phyloP scores from a whole-genome alignment of 2,888 invertebrate genomes.

The Oxytorus armatus region DNA sequence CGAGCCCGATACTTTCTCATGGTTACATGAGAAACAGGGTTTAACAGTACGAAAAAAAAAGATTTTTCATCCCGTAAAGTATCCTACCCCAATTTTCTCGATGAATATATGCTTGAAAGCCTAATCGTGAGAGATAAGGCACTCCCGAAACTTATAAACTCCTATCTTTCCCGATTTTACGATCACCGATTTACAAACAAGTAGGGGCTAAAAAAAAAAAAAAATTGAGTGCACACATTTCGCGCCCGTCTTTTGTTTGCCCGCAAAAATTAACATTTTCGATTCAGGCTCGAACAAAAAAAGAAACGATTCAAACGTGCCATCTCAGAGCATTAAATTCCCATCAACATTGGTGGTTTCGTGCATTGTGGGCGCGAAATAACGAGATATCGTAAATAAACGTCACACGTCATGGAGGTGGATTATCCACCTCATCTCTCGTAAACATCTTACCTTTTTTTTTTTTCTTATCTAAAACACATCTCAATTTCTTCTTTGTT shows the following conservation, averaged over 20 bases:
- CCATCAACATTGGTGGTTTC: constrained; percentile 12
- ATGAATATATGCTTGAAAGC: constrained; percentile 25
- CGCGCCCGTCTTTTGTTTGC: background rate
- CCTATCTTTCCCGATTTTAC: constrained; percentile 8
- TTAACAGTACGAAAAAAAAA: constrained; percentile 24
- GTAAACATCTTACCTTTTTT: constrained; percentile 11
- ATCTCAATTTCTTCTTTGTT: constrained; percentile 39
- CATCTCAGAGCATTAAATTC: constrained; percentile 18
- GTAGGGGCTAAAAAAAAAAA: background rate
- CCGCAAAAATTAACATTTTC: constrained; percentile 10
- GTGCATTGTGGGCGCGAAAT: constrained; percentile 24
- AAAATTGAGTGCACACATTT: constrained; percentile 9
- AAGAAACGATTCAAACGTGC: background rate
- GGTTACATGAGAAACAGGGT: constrained; percentile 28
- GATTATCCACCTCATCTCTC: constrained; percentile 40
- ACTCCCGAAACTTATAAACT: constrained; percentile 43
- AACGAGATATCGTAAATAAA: constrained; percentile 45
- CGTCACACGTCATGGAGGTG: constrained; percentile 27
- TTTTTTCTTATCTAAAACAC: background rate
- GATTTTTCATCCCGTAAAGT: constrained; percentile 47
- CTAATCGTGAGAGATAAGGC: constrained; percentile 44
- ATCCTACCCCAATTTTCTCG: constrained; percentile 20
- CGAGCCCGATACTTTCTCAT: constrained; percentile 16
- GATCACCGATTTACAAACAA: constrained; percentile 12
- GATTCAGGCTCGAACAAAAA: background rate